Evolutionary conservation across 2,113 vertebrate species (phyloP).

Genomic region (Mirounga angustirostris): DNA sequence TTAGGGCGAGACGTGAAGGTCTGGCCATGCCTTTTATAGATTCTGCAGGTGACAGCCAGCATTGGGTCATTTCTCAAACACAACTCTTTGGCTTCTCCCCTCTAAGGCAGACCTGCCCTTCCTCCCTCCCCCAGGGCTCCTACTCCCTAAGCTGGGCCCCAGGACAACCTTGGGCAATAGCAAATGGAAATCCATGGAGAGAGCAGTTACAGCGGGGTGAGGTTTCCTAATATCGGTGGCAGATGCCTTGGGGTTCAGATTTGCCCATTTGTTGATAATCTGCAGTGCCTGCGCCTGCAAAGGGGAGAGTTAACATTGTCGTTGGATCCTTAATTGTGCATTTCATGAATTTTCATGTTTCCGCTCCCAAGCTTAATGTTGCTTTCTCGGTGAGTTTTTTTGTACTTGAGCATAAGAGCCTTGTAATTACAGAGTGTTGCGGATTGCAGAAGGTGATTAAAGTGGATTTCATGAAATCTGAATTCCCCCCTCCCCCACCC

Average conservation of each 20-base stretch:
- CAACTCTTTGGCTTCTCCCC: neutral
- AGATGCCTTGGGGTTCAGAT: neutral
- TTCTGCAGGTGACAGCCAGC: neutral
- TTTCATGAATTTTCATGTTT: constrained; percentile 86
- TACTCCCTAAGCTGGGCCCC: neutral
- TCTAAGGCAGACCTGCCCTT: neutral
- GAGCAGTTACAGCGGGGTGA: neutral
- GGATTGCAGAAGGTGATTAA: constrained; percentile 80
- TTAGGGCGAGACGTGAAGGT: neutral
- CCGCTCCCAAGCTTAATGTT: constrained; percentile 80
- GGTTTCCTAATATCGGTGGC: neutral
- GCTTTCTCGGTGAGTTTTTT: constrained; percentile 78
- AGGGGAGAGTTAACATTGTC: constrained; percentile 75
- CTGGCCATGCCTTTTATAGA: neutral
- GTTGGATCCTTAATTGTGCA: constrained; percentile 77
- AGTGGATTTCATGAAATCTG: constrained; percentile 75
- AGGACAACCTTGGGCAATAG: neutral
- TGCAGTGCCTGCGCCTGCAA: constrained; percentile 52
- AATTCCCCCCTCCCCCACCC: constrained; percentile 1
- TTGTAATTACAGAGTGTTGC: constrained; percentile 80
- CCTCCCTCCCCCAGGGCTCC: neutral
- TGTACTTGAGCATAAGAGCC: constrained; percentile 80
- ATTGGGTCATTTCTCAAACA: neutral
- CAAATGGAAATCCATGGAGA: neutral
- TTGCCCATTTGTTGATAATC: constrained; percentile 24